phyloP scores from a whole-genome alignment of 2,888 invertebrate species.

The Oligia latruncula region DNA sequence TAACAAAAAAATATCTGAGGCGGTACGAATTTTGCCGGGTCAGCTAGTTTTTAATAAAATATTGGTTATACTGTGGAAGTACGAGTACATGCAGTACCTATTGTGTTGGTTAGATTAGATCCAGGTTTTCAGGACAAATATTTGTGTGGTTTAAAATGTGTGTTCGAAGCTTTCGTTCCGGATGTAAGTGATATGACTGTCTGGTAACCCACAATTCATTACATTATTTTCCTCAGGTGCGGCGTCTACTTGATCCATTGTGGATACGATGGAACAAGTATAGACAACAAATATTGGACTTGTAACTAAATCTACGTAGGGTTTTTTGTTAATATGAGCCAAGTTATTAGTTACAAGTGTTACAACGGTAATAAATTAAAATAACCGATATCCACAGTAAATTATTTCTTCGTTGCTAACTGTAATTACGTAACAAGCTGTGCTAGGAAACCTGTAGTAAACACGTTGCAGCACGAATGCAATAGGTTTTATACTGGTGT shows the following conservation, averaged over 20 bases:
- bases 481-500: slow-evolving; percentile 28
- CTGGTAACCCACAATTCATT: neutral
- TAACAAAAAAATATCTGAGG: no score
- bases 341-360: neutral
- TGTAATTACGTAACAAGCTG: slow-evolving; percentile 37
- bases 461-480: slow-evolving; percentile 11
- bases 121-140: neutral
- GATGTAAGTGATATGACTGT: neutral
- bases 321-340: neutral
- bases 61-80: neutral
- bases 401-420: slow-evolving; percentile 25
- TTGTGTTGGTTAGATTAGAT: neutral
- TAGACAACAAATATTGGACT: no score
- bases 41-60: neutral
- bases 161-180: neutral
- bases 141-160: neutral
- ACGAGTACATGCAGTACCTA: no score
- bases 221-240: neutral
- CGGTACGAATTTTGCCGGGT: no score
- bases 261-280: neutral
- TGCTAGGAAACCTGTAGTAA: slow-evolving; percentile 19
- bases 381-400: slow-evolving; percentile 22
- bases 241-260: neutral
- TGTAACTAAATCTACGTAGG: no score
- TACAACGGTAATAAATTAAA: slow-evolving; percentile 21